These are phyloP conservation scores for Exaiptasia diaphana DNA, from an alignment of 64 coral and sea anemone genomes.

Conservation along the genomic window DNA sequence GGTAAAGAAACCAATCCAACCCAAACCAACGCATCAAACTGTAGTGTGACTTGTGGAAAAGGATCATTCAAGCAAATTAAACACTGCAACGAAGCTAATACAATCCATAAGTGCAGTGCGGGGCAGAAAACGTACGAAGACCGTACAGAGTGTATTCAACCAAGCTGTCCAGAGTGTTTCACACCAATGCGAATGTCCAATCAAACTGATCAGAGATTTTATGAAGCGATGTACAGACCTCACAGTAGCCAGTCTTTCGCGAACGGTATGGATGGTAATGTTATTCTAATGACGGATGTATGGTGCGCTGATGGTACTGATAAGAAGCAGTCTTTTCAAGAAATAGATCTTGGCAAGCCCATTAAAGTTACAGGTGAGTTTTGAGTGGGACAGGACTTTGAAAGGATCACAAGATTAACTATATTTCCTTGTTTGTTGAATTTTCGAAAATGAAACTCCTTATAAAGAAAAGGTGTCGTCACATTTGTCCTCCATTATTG, in stretches of 20 bases:
- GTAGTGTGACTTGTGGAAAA: conserved; percentile 82
- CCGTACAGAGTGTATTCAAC: conserved; percentile 55
- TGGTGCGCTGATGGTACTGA: conserved; percentile 70
- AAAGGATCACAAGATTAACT: no score
- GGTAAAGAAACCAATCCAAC: conserved; percentile 1
- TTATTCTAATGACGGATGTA: no score
- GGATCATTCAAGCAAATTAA: conserved; percentile 51
- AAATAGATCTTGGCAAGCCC: conserved; percentile 78
- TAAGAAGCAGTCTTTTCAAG: conserved; percentile 48
- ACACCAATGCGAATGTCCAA: conserved; percentile 80
- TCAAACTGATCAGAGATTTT: no score
- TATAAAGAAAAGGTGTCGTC: no score
- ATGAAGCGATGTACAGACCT: no score
- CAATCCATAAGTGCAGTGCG: conserved; percentile 39
- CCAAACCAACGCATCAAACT: conserved; percentile 47
- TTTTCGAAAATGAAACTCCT: no score
- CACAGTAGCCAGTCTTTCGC: no score
- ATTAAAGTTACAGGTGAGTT: conserved; percentile 77
- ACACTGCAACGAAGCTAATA: conserved; percentile 9
- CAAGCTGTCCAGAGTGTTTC: conserved; percentile 93
- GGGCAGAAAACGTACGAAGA: conserved; percentile 64
- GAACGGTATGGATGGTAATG: no score
- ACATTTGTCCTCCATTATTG: no score
- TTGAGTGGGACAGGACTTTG: no score
- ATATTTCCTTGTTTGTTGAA: no score